Evolutionary conservation across 2,888 invertebrate species (phyloP).

Genomic region (Agriopis marginaria): DNA sequence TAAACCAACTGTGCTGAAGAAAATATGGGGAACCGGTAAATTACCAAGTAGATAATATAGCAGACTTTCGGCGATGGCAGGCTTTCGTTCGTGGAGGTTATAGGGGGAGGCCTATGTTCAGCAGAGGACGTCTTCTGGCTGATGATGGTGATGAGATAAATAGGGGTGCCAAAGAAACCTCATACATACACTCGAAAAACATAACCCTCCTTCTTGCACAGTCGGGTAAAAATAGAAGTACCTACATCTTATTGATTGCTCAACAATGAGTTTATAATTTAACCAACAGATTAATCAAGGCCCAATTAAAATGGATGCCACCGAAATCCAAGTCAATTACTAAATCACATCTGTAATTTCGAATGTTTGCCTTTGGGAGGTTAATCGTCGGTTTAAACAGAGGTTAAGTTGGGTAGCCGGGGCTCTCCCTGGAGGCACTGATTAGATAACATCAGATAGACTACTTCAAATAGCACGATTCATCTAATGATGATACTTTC

Average conservation of each 20-base stretch:
- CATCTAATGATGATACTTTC: no score
- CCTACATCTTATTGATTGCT: neutral
- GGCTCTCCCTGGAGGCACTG: conserved; percentile 41
- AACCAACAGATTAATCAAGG: conserved; percentile 36
- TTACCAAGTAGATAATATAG: no score
- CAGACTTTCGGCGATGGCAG: no score
- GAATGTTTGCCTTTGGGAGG: conserved; percentile 62
- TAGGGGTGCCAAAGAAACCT: no score
- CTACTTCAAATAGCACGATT: neutral
- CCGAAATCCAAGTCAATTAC: conserved; percentile 53
- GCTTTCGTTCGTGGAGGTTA: no score
- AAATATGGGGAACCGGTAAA: no score
- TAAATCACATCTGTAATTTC: conserved; percentile 63
- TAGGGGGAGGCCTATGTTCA: no score
- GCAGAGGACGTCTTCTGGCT: no score
- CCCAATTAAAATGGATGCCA: conserved; percentile 38
- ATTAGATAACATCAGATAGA: conserved; percentile 8
- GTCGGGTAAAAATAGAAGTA: neutral
- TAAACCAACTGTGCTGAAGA: no score
- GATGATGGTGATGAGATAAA: no score
- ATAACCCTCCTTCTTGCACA: no score
- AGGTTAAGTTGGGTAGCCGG: conserved; percentile 64
- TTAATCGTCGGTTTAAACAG: conserved; percentile 71
- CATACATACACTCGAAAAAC: no score
- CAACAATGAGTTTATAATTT: conserved; percentile 32